Evolutionary conservation across 92 coral and sea anemone species (phyloP).

Genomic region (Phenganax marumi): DNA sequence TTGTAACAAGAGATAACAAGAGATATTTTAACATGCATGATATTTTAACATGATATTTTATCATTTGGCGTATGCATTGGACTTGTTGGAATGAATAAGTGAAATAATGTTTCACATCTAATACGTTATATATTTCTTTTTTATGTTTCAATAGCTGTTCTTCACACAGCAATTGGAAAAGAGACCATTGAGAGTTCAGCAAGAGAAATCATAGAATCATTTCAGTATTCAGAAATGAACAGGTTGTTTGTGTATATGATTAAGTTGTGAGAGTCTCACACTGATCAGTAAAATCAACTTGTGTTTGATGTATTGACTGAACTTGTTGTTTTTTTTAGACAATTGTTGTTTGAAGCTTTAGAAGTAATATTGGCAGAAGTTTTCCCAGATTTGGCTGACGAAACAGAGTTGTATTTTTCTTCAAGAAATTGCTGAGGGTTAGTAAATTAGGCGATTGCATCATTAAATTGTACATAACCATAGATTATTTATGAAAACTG

Average conservation of each 20-base stretch:
- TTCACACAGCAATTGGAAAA: constrained; percentile 14
- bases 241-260: constrained; percentile 52
- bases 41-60: background rate
- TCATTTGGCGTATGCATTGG: too few relatives aligned
- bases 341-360: constrained; percentile 16
- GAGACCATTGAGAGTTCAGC: constrained; percentile 43
- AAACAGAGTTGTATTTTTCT: background rate
- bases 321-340: background rate
- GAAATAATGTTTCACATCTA: too few relatives aligned
- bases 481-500: background rate
- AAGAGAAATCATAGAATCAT: constrained; percentile 71
- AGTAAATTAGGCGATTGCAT: too few relatives aligned
- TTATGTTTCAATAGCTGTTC: background rate
- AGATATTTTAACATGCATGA: background rate
- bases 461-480: background rate
- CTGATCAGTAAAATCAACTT: too few relatives aligned
- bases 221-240: constrained; percentile 82
- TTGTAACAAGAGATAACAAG: too few relatives aligned
- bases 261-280: too few relatives aligned
- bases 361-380: constrained; percentile 30
- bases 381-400: constrained; percentile 8
- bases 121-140: too few relatives aligned
- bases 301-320: background rate
- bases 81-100: too few relatives aligned
- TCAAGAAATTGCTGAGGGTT: background rate